Evolutionary conservation across 2,888 invertebrate genomes (phyloP), one percentile per base, ranked within the genome.

Genomic region (Tinea pellionella): DNA sequence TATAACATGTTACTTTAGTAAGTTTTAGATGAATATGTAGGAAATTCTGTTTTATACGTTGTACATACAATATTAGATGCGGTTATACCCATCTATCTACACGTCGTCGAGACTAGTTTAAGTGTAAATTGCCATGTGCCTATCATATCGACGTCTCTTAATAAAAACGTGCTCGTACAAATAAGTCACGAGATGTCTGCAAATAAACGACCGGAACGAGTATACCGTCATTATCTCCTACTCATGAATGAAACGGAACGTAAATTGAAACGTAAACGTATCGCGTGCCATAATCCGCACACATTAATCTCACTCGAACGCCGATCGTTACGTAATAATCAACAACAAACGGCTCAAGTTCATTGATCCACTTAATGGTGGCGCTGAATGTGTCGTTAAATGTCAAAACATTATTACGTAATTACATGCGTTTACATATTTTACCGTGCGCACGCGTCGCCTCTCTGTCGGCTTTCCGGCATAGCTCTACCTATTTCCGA

Each of bases 231-330:
- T 83, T 85, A 87, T 82, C 84, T 81, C 78, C 37, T 71, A 76
- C 59, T 76, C 78, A 79, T 86, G 86, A 87, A 86, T 86, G 86
- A 85, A 86, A 81, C 78, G 73, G 80, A 85, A 86, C 24, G 24
- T 24, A 24, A 24, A 24, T 85, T 80, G 85, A 80, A 86, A 81
- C 78, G 79, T 85, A 85, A 86, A 81, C 78, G 79, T 85, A 85
- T 86, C 84, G 86, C 86, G 86, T 87, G 87, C 85, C 80, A 84
- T 86, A 87, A 86, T 84, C 86, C 84, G 79, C 77, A 76, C 76
- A 75, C 85, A 86, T 86, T 85, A 86, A 87, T 87, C 87, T 85
- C 86, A 77, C 81, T 85, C 83, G 83, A 86, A 83, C 77, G 75
- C 78, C 82, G 80, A 83, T 82, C 74, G 73, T 85, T 86, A 78